Evolutionary conservation across 2,888 invertebrate genomes (phyloP).

Genomic region (Eupeodes luniger): DNA sequence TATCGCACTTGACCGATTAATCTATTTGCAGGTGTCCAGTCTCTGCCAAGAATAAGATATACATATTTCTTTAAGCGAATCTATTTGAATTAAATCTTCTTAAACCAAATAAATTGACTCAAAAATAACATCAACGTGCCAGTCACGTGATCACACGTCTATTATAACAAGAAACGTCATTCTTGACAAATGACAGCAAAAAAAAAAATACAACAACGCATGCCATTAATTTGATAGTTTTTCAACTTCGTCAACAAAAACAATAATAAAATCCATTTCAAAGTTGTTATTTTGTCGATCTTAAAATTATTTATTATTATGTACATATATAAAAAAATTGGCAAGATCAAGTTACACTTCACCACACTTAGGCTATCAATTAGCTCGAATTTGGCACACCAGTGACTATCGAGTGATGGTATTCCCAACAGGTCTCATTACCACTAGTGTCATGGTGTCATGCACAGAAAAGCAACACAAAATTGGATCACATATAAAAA

Average conservation of each 20-base stretch:
- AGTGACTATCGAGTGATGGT: slow-evolving; percentile 24
- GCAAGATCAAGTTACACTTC: slow-evolving; percentile 60
- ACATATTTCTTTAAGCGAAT: too few relatives aligned
- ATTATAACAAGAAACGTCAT: too few relatives aligned
- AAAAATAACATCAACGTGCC: too few relatives aligned
- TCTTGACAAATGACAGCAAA: too few relatives aligned
- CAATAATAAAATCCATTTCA: slow-evolving; percentile 17
- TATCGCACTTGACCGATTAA: too few relatives aligned
- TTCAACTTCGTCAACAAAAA: too few relatives aligned
- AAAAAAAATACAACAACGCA: not conserved
- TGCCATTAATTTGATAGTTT: slow-evolving; percentile 15
- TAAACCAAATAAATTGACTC: too few relatives aligned
- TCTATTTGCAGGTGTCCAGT: too few relatives aligned
- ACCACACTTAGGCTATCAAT: slow-evolving; percentile 54
- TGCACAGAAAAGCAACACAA: slow-evolving; percentile 15
- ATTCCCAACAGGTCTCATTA: slow-evolving; percentile 68
- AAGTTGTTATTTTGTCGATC: slow-evolving; percentile 46
- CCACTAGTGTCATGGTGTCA: slow-evolving; percentile 18
- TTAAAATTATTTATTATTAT: slow-evolving; percentile 28
- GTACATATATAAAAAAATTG: slow-evolving; percentile 6
- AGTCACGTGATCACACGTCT: too few relatives aligned
- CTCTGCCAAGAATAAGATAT: too few relatives aligned
- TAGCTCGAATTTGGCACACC: slow-evolving; percentile 63
- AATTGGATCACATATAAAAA: slow-evolving; percentile 53
- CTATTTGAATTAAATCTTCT: too few relatives aligned